Evolutionary conservation across 2,113 vertebrate species (phyloP).

Genomic region (Bos taurus): DNA sequence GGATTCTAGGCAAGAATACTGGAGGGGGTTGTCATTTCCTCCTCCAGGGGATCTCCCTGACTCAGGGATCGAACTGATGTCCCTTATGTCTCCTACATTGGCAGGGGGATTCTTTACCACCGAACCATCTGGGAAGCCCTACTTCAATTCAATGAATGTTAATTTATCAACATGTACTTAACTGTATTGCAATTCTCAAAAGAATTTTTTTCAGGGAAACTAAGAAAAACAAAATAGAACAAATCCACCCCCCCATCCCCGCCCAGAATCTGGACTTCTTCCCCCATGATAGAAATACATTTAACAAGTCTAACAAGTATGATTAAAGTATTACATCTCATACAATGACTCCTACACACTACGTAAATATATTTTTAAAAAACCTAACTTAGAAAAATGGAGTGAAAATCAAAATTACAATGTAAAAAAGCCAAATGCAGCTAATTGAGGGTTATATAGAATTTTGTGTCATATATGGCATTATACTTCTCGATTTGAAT

Average conservation of each 20-base stretch:
- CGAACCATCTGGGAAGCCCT: background rate
- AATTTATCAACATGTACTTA: background rate
- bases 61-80: background rate
- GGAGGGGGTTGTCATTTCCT: background rate
- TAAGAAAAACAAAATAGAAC: background rate
- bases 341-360: background rate
- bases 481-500: background rate
- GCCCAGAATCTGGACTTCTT: background rate
- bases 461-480: background rate
- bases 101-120: background rate
- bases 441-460: background rate
- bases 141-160: background rate
- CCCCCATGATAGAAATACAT: background rate
- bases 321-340: background rate
- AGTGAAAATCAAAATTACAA: background rate
- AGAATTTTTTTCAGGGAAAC: background rate
- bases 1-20: background rate
- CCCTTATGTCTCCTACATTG: background rate
- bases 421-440: background rate
- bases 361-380: background rate
- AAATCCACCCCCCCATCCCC: fast-evolving
- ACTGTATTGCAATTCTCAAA: background rate
- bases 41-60: background rate
- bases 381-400: background rate
- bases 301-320: background rate